phyloP scores from a whole-genome alignment of 2,888 invertebrate genomes.

The Urechis unicinctus region DNA sequence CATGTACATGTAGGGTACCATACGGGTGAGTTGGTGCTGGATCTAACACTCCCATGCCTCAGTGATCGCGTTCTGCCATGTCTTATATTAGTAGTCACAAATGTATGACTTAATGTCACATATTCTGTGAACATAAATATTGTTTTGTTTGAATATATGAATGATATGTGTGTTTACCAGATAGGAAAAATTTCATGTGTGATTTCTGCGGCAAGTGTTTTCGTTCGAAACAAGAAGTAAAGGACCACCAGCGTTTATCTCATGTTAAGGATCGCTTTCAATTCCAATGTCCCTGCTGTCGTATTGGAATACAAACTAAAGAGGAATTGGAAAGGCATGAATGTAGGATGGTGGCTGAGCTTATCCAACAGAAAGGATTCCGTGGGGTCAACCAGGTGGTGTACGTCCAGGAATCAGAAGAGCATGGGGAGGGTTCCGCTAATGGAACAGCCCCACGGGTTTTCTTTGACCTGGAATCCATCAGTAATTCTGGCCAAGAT shows the following conservation, averaged over 20 bases:
- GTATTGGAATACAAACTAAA: not conserved
- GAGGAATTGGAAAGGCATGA: not conserved
- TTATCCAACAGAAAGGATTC: not conserved
- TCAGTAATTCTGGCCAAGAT: not conserved
- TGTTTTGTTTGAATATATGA: no score
- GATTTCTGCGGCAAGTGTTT: not conserved
- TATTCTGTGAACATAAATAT: no score
- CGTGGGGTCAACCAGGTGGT: not conserved
- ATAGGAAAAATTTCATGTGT: not conserved
- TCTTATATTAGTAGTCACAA: no score
- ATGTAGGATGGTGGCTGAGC: not conserved
- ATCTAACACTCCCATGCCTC: no score
- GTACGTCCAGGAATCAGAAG: not conserved
- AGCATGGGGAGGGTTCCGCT: not conserved
- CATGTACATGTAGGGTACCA: not conserved
- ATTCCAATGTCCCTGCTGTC: not conserved
- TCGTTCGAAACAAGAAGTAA: not conserved
- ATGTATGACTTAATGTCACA: no score
- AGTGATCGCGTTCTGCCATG: no score
- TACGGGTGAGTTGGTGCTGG: no score
- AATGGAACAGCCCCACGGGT: not conserved
- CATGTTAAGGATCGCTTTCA: not conserved
- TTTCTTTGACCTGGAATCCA: not conserved
- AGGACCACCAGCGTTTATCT: not conserved
- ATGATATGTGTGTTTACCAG: no score